phyloP scores from a whole-genome alignment of 1,140 invertebrate species.

The Rhizoglyphus robini region DNA sequence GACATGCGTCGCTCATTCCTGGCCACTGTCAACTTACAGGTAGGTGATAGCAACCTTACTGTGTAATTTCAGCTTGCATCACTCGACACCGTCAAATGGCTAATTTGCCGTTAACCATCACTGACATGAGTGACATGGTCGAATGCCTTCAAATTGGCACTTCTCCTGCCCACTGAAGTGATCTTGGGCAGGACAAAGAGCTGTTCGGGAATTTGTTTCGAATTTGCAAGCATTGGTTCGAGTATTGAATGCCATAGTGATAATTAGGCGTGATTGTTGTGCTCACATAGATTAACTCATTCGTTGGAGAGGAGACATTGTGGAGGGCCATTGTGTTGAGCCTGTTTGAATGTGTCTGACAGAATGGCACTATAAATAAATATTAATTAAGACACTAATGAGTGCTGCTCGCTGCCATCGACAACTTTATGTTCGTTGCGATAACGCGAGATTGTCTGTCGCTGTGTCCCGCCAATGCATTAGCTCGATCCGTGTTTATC shows the following conservation, averaged over 20 bases:
- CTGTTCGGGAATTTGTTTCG: no score
- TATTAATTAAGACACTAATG: neutral
- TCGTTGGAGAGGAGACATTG: neutral
- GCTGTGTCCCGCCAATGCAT: neutral
- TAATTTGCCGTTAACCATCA: no score
- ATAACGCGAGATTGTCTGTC: neutral
- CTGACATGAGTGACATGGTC: no score
- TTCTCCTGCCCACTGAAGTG: no score
- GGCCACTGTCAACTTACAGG: conserved; percentile 50
- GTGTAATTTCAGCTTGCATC: no score
- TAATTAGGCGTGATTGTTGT: no score
- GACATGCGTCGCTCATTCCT: conserved; percentile 68
- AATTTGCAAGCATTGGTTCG: no score
- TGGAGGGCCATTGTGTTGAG: neutral
- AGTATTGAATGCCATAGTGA: no score
- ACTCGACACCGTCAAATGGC: no score
- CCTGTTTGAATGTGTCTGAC: neutral
- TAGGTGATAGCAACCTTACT: no score
- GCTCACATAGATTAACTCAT: neutral
- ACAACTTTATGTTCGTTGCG: neutral
- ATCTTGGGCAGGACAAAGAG: no score
- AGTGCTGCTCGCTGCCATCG: neutral
- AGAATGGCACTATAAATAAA: neutral
- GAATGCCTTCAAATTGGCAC: no score
- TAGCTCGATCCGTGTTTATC: neutral